phyloP scores from a whole-genome alignment of 2,888 invertebrate genomes.

The Machimus rusticus region DNA sequence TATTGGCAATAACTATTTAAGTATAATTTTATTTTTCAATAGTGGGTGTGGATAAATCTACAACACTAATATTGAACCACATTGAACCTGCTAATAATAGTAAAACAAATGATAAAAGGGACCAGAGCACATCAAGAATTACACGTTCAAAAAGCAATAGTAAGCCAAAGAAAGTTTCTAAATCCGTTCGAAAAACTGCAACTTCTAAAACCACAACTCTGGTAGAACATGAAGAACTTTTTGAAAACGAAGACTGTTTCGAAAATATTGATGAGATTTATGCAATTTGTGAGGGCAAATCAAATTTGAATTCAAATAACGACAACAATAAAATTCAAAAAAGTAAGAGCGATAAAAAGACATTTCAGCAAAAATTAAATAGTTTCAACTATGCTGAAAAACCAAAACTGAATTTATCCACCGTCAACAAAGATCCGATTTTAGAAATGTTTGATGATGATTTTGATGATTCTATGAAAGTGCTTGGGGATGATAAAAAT shows the following conservation, averaged over 20 bases:
- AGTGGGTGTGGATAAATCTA: slow-evolving; percentile 49
- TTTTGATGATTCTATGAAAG: neutral
- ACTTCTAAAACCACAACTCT: neutral
- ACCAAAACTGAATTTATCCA: neutral
- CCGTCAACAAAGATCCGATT: neutral
- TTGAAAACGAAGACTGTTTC: slow-evolving; percentile 15
- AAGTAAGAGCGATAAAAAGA: neutral
- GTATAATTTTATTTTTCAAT: neutral
- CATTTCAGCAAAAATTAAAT: neutral
- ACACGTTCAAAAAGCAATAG: neutral
- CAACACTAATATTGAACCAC: slow-evolving; percentile 44
- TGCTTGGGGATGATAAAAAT: neutral
- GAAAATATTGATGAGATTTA: neutral
- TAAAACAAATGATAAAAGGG: slow-evolving; percentile 27
- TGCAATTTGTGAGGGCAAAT: neutral
- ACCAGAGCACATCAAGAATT: slow-evolving; percentile 37
- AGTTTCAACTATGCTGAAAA: neutral
- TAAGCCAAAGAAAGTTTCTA: neutral
- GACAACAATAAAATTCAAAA: neutral
- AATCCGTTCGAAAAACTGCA: neutral
- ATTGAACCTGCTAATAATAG: neutral
- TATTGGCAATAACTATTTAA: neutral
- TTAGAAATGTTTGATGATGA: neutral
- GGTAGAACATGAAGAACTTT: neutral
- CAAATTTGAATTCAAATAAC: neutral